Base-by-base conservation (phyloP, 1,140 invertebrate species). In the Tetragonula clypearis region DNA sequence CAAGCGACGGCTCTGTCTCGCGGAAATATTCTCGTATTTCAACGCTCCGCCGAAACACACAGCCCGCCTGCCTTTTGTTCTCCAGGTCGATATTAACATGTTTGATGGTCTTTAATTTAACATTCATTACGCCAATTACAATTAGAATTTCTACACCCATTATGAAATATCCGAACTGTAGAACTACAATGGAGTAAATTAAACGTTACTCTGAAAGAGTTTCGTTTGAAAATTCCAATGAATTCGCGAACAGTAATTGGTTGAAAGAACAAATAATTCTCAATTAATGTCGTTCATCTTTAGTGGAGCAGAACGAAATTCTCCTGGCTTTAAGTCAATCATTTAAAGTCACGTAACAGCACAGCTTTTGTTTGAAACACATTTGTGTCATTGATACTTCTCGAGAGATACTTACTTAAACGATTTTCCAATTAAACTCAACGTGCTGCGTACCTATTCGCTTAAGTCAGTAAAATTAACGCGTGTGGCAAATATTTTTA, bases 21-120 rank as follows among this genome's bases (percentile, higher is more conserved):
- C 41, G 83, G 69, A 80, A 72, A 74, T 26, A 41, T 79, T 72
- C 83, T 26, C 65, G n/a, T 55, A 62, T 58, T 79, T 73, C 41
- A 26, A 9, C n/a, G 65, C 12, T 26, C 65, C 2, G 2, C 5
- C 17, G 12, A 12, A 55, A 68, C 35, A 30, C 30, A 30, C 30
- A 26, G 76, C 49, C 30, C n/a, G 11, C 2, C 12, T 14, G 5
- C 9, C 14, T 26, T 19, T 53, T 8, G 26, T 55, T 17, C 2
- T 23, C 4, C 14, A 19, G 56, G 30, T 26, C 68, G 55, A 80
- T 71, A 4, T 26, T 19, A 21, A 21, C n/a, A n/a, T n/a, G 14
- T 14, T 49, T 41, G 21, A 71, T 71, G 15, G 1, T n/a, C 21
- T 12, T 49, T n/a, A 15, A 71, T 49, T n/a, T 15, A 71, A 71